Evolutionary conservation across 2,888 invertebrate genomes (phyloP).

Genomic region (Cordilura impudica): DNA sequence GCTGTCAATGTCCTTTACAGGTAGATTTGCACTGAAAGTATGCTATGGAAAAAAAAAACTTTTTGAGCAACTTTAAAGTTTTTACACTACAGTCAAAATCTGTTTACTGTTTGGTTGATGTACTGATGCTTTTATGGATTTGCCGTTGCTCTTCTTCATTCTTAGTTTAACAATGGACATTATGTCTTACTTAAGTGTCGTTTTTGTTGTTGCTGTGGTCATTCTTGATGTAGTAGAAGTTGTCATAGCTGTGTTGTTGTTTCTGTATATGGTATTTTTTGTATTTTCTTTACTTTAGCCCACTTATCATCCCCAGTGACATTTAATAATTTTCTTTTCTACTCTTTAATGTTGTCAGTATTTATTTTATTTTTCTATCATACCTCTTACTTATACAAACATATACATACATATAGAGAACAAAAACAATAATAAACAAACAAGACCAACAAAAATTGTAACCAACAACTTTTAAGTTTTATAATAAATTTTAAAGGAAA

Average conservation of each 20-base stretch:
- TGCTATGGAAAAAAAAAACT: constrained; percentile 1
- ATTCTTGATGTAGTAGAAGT: constrained; percentile 58
- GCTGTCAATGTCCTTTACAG: constrained; percentile 54
- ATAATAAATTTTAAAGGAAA: constrained; percentile 64
- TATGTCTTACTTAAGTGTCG: constrained; percentile 52
- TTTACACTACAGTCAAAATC: constrained; percentile 52
- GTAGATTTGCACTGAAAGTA: constrained; percentile 16
- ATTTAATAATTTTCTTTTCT: constrained; percentile 77
- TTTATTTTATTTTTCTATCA: constrained; percentile 76
- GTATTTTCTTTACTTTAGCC: constrained; percentile 66
- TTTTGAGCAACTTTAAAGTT: constrained; percentile 44
- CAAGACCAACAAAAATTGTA: constrained; percentile 37
- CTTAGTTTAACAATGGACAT: constrained; percentile 52
- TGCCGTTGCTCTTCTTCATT: constrained; percentile 28
- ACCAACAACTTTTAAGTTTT: constrained; percentile 75
- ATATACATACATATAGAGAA: not conserved
- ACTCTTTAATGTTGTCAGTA: constrained; percentile 77
- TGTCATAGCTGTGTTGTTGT: constrained; percentile 54
- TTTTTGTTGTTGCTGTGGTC: constrained; percentile 60
- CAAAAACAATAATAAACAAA: constrained; percentile 19
- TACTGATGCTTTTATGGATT: constrained; percentile 37
- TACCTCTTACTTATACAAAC: constrained; percentile 11
- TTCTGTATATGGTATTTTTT: constrained; percentile 33
- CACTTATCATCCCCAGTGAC: constrained; percentile 78
- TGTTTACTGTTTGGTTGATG: constrained; percentile 53